Evolutionary conservation across 2,113 vertebrate species (phyloP).

Genomic region (Pomatorhinus ruficollis): DNA sequence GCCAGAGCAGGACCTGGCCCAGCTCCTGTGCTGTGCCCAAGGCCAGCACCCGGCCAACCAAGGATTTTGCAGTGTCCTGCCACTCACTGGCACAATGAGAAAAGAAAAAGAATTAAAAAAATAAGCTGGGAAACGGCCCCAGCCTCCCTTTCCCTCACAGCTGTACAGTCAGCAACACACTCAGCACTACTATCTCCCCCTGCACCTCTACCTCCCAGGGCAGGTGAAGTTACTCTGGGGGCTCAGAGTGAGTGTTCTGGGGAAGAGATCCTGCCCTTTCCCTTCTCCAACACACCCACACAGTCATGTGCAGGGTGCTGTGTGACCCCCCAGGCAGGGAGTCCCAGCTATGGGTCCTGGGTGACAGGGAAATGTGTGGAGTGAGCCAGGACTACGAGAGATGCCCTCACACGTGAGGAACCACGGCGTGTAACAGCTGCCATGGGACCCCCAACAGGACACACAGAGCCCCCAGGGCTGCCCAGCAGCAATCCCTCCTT

Average conservation of each 20-base stretch:
- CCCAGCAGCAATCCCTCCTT: background rate
- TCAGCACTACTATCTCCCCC: rapidly evolving
- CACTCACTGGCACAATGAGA: background rate
- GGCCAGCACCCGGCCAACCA: rapidly evolving
- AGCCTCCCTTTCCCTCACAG: background rate
- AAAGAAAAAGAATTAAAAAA: no score
- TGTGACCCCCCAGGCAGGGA: background rate
- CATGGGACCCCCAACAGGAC: rapidly evolving
- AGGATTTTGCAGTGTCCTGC: background rate
- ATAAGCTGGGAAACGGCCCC: background rate
- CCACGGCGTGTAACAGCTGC: background rate
- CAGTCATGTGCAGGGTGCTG: rapidly evolving
- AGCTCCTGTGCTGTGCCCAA: background rate
- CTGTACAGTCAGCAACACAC: background rate
- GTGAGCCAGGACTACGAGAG: rapidly evolving
- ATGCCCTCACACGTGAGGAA: background rate
- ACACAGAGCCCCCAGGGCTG: background rate
- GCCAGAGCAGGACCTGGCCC: background rate
- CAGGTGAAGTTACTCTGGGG: rapidly evolving
- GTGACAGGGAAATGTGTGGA: background rate
- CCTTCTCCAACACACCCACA: background rate
- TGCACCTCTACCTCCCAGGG: background rate
- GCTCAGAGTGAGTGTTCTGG: background rate
- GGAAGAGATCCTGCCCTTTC: background rate
- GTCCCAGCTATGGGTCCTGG: no score